phyloP scores from a whole-genome alignment of 2,888 invertebrate species.

The Cacoxenus indagator region DNA sequence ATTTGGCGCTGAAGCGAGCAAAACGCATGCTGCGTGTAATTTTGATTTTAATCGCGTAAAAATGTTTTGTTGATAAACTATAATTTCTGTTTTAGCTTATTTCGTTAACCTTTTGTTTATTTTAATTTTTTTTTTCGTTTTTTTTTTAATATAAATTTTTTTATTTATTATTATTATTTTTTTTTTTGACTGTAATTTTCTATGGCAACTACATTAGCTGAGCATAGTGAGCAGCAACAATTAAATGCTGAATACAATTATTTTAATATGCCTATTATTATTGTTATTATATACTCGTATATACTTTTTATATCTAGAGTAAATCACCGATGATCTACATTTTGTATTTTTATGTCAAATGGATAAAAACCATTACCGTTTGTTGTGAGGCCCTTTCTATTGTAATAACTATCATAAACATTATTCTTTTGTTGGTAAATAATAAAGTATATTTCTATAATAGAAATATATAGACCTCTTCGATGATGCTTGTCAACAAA shows the following conservation, averaged over 20 bases:
- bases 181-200: constrained; percentile 30
- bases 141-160: not conserved
- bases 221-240: constrained; percentile 58
- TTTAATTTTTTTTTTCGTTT: constrained; percentile 47
- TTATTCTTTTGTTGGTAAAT: no score
- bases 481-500: no score
- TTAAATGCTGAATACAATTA: constrained; percentile 63
- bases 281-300: no score
- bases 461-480: no score
- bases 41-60: constrained; percentile 65
- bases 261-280: no score
- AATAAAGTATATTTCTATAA: no score
- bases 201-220: constrained; percentile 27
- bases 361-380: no score
- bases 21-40: constrained; percentile 69
- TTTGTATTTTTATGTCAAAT: constrained; percentile 32
- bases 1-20: not conserved
- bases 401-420: no score
- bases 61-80: constrained; percentile 64
- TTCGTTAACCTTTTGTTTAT: constrained; percentile 61
- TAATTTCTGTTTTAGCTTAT: constrained; percentile 60
- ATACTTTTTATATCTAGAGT: constrained; percentile 38
- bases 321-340: constrained; percentile 39
- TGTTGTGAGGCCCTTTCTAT: no score
- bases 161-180: constrained; percentile 26